Percentiles rank a stretch among this genome's conserved stretches.
phyloP scores from a whole-genome alignment of 2,888 invertebrate species.

The Alentia gelatinosa region DNA sequence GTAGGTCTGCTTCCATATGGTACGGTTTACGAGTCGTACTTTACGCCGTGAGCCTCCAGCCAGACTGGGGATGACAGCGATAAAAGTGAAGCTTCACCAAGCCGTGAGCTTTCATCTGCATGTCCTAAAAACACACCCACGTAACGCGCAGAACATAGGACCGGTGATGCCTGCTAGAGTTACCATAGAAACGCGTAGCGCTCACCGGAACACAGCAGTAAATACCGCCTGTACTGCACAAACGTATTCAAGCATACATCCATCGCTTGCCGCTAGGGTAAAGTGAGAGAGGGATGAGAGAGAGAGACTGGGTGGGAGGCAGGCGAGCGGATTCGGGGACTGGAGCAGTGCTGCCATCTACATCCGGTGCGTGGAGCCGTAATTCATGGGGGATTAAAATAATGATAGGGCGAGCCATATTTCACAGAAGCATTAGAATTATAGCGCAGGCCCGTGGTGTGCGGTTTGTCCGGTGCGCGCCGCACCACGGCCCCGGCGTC shows the following conservation, averaged over 20 bases:
- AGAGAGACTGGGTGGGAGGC: no score
- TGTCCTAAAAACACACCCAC: background rate
- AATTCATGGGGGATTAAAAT: constrained; percentile 23
- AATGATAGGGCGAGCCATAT: background rate
- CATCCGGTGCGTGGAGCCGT: background rate
- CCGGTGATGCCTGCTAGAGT: background rate
- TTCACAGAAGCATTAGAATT: background rate
- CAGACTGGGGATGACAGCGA: background rate
- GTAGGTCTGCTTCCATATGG: background rate
- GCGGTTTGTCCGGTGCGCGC: background rate
- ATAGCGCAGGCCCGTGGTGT: background rate
- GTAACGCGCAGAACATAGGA: background rate
- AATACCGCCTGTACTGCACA: background rate
- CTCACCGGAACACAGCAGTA: no score
- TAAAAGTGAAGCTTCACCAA: background rate
- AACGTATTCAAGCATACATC: background rate
- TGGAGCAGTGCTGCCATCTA: background rate
- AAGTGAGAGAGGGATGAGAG: no score
- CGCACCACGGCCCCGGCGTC: background rate
- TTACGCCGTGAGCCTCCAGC: background rate
- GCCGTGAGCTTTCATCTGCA: background rate
- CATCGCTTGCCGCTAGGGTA: background rate
- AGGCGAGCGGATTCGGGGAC: no score
- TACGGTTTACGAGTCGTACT: background rate
- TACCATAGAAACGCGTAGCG: background rate